These are phyloP conservation scores for Pasiphila rectangulata DNA, from an alignment of 2,888 invertebrate species.

Conservation along the genomic window DNA sequence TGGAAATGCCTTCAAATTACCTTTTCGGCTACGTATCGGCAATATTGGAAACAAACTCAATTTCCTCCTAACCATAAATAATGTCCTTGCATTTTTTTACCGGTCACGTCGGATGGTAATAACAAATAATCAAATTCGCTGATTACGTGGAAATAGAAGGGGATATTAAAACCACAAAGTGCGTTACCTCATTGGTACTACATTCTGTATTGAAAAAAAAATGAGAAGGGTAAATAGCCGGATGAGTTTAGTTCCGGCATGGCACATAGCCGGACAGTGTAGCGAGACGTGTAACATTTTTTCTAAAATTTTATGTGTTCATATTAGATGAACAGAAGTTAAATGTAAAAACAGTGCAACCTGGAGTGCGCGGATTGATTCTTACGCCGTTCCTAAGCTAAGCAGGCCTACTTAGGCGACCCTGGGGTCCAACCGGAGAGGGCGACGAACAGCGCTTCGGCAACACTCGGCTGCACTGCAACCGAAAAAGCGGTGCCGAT, in stretches of 20 bases:
- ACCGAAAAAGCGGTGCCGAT: too few relatives aligned
- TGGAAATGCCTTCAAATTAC: background rate
- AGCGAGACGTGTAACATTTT: too few relatives aligned
- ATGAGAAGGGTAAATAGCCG: background rate
- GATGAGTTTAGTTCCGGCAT: background rate
- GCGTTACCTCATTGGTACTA: background rate
- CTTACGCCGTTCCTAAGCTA: too few relatives aligned
- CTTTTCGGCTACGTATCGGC: background rate
- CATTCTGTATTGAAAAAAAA: background rate
- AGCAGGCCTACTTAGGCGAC: too few relatives aligned
- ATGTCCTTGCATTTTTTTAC: conserved; percentile 5
- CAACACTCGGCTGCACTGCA: too few relatives aligned
- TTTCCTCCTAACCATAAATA: conserved; percentile 14
- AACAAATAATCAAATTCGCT: conserved; percentile 21
- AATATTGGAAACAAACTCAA: conserved; percentile 12
- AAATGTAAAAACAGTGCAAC: too few relatives aligned
- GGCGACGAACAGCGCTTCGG: too few relatives aligned
- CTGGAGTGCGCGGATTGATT: too few relatives aligned
- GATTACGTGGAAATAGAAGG: conserved; percentile 16
- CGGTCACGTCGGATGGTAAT: conserved; percentile 20
- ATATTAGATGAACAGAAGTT: too few relatives aligned
- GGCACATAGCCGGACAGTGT: too few relatives aligned
- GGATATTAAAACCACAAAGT: conserved; percentile 21
- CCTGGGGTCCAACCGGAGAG: too few relatives aligned
- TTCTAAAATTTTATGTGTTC: too few relatives aligned